These are phyloP conservation scores for Apoda limacodes DNA, from an alignment of 2,888 invertebrate genomes.

Conservation along the genomic window DNA sequence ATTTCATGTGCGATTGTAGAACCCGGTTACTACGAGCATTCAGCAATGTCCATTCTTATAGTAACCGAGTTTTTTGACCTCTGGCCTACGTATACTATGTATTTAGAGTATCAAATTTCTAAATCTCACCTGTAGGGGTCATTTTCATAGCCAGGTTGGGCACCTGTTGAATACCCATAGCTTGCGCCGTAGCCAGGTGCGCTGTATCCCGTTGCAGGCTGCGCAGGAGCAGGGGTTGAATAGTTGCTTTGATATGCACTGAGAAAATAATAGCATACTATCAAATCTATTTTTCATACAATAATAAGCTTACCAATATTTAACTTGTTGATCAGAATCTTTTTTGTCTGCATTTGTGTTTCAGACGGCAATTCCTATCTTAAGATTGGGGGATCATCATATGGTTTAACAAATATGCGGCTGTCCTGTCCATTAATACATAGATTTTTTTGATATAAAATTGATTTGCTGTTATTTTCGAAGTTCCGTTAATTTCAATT, in stretches of 20 bases:
- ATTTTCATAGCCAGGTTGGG: slow-evolving; percentile 47
- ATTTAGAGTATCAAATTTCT: no score
- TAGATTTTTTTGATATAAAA: no score
- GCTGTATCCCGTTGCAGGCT: slow-evolving; percentile 38
- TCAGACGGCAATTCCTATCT: slow-evolving; percentile 67
- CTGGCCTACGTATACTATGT: no score
- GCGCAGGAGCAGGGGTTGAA: slow-evolving; percentile 38
- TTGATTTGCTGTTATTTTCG: no score
- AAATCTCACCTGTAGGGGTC: slow-evolving; percentile 54
- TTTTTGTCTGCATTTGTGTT: slow-evolving; percentile 53
- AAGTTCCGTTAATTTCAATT: no score
- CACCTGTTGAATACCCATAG: slow-evolving; percentile 51
- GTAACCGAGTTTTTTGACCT: no score
- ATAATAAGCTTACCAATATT: neutral
- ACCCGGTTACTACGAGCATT: no score
- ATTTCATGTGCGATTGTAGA: no score
- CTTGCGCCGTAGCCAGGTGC: slow-evolving; percentile 41
- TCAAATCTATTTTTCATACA: neutral
- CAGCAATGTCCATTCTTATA: no score
- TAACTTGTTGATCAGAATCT: slow-evolving; percentile 32
- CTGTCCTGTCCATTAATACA: slow-evolving; percentile 15
- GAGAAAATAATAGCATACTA: slow-evolving; percentile 14
- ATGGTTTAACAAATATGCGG: slow-evolving; percentile 22
- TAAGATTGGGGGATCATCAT: slow-evolving; percentile 24
- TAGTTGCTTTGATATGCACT: slow-evolving; percentile 55